Evolutionary conservation across 2,113 vertebrate genomes (phyloP).

Genomic region (Hystrix brachyura): DNA sequence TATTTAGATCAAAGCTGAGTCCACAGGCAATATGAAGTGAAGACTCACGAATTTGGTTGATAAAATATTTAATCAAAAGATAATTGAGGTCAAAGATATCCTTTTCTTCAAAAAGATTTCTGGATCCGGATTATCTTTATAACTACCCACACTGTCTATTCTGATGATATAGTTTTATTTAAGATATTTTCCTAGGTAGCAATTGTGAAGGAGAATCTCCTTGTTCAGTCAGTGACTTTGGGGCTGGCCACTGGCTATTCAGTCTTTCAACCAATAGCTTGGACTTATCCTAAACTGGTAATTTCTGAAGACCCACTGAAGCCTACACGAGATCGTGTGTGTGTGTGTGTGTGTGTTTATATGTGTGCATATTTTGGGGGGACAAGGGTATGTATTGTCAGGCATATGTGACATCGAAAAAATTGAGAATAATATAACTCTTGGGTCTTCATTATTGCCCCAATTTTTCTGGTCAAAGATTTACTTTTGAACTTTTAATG

Average conservation of each 20-base stretch:
- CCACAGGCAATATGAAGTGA: neutral
- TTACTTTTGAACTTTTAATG: neutral
- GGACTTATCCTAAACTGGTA: neutral
- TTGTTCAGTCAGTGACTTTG: neutral
- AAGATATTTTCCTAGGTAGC: neutral
- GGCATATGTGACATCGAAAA: neutral
- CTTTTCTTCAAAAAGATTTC: conserved; percentile 46
- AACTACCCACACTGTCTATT: neutral
- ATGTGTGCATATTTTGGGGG: neutral
- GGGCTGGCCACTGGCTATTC: neutral
- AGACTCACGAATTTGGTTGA: conserved; percentile 11
- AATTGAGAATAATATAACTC: neutral
- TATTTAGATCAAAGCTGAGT: conserved; percentile 40
- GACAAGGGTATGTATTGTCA: neutral
- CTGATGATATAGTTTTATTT: neutral
- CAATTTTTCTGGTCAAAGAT: neutral
- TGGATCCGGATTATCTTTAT: neutral
- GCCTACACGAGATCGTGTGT: neutral
- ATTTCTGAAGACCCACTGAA: neutral
- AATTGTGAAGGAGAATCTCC: neutral
- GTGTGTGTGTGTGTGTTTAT: neutral
- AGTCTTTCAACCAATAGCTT: neutral
- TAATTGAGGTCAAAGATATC: neutral
- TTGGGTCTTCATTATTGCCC: neutral
- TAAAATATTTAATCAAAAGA: conserved; percentile 44